Evolutionary conservation across 2,797 vertebrate genomes (phyloP), one percentile per base, ranked within the genome.

Genomic region (Pempheris klunzingeri): DNA sequence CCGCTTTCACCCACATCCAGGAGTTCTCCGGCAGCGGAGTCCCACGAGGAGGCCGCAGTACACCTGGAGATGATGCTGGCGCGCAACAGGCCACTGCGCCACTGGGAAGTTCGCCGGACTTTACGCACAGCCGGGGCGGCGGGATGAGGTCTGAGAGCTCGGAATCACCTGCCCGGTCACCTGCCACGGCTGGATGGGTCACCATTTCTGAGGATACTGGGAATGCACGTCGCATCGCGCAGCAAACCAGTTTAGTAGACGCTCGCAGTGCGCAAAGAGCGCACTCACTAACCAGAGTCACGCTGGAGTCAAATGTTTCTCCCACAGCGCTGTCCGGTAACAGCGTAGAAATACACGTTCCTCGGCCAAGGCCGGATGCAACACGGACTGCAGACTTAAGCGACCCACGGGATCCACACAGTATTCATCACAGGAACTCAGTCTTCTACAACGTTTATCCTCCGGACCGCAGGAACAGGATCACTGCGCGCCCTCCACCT

Each of bases 11-110:
- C 43, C 0, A 32, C 32, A 50, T 43, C 10, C 81, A 86, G 55
- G 94, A 94, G 71, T 92, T 91, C 57, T 95, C 93, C 1, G 94
- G 94, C 63, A 90, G 84, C 32, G 93, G 94, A 32, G 81, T 93
- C 46, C 90, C 84, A 0, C 64, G 92, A 38, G 88, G 87, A 57
- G 88, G 88, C 55, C 82, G 83, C 6, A 90, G 78, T 3, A 22
- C 81, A 54, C 11, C 80, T 17, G 76, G 69, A 22, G 71, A 79
- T 11, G 80, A 81, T 14, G 41, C 41, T 18, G 74, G 58, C 20
- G 32, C 46, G 3, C 84, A 66, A 24, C 73, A 30, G 38, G 34
- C 68, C 63, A 53, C 47, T 0, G 57, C 18, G 18, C 28, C 72
- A 1, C 53, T 65, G 46, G 55, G 2, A 17, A 44, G 55, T 47